Evolutionary conservation across 2,797 vertebrate species (phyloP).

Genomic region (Anniella stebbinsi): DNA sequence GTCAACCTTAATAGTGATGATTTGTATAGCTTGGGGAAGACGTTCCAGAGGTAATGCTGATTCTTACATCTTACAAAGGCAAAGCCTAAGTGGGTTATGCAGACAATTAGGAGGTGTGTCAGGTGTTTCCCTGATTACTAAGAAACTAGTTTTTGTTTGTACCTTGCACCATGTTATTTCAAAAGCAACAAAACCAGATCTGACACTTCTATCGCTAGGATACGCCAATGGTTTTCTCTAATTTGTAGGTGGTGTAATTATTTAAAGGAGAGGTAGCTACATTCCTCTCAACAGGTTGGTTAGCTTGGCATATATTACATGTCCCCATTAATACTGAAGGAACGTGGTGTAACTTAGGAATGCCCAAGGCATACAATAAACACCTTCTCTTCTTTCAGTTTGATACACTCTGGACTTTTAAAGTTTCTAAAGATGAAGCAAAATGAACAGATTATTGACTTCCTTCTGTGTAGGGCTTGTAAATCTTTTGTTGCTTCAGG

Average conservation of each 20-base stretch:
- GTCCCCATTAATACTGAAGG: constrained; percentile 58
- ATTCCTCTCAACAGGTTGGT: constrained; percentile 67
- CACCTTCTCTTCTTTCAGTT: constrained; percentile 30
- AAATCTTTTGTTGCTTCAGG: constrained; percentile 62
- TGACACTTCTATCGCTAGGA: constrained; percentile 60
- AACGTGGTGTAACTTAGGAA: constrained; percentile 53
- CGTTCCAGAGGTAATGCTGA: constrained; percentile 74
- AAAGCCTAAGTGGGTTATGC: constrained; percentile 69
- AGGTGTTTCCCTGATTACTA: constrained; percentile 70
- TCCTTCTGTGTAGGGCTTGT: constrained; percentile 32
- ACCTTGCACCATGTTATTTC: constrained; percentile 71
- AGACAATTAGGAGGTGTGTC: constrained; percentile 71
- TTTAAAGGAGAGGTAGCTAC: constrained; percentile 71
- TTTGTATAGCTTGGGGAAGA: constrained; percentile 77
- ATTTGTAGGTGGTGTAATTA: constrained; percentile 73
- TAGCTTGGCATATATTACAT: constrained; percentile 39
- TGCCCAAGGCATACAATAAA: constrained; percentile 46
- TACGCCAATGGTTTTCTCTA: constrained; percentile 65
- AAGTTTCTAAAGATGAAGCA: constrained; percentile 54
- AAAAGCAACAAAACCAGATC: constrained; percentile 71
- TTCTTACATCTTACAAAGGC: constrained; percentile 64
- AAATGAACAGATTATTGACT: constrained; percentile 60
- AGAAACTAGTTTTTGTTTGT: constrained; percentile 77
- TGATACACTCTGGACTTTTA: constrained; percentile 37
- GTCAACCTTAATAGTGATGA: constrained; percentile 65